Evolutionary conservation across 1,140 invertebrate species (phyloP), one percentile per base, ranked within the genome.

Genomic region (honey bee (Apis mellifera)): DNA sequence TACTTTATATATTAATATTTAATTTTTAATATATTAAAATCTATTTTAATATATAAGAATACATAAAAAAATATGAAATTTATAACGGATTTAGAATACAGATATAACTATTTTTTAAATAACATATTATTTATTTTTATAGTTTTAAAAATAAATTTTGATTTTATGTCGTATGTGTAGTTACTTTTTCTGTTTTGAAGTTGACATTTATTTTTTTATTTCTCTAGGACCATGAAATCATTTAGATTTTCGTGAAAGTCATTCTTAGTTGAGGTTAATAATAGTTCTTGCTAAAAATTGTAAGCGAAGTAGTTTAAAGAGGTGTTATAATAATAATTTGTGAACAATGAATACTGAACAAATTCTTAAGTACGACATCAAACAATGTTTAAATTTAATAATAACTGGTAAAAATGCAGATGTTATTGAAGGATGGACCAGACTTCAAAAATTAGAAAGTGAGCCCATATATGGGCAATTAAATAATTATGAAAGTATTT

Each of bases 401-500:
- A 65, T 89, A 52, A 69, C 81, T 9, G 90, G 89, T n/a, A 70
- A 70, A 26, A 68, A 74, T 5, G 70, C 76, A n/a, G 89, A 90
- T 1, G 71, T 91, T 42, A 59, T 3, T 1, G 68, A 89, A 65
- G 90, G 87, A 52, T 92, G 90, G 91, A 82, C n/a, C 7, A 87
- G 74, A 54, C 70, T 93, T 15, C 26, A 78, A 17, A 82, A 90
- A 26, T 59, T 93, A 19, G 86, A 89, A 52, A 78, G 84, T 15
- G 75, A 78, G 12, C 60, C 65, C 0, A 48, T 66, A 17, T 62
- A 84, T 52, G 19, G n/a, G 2, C 70, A 80, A 5, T 19, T 75
- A 60, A 76, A 69, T 9, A 70, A 86, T 48, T 84, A 69, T 19
- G 75, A 86, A 26, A 73, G 77, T 52, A 68, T 55, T 1, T 74